A percentile compares a stretch with the other conserved stretches of the same genome.
Evolutionary conservation across 2,113 vertebrate genomes (phyloP).

Genomic region (Fregata magnificens): DNA sequence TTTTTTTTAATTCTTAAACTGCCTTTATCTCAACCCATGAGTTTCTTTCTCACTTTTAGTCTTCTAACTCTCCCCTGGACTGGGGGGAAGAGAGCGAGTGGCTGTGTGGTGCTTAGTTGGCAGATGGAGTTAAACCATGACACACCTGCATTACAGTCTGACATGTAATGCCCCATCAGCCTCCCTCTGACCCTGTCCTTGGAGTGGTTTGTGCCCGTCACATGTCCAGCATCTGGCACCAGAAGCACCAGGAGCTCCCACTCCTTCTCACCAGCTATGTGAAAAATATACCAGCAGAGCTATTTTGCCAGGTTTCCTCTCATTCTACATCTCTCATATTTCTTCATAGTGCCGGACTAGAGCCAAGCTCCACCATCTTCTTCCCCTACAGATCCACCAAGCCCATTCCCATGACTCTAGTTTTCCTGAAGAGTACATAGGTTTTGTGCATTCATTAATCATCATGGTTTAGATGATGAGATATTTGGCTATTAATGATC

Average conservation of each 20-base stretch:
- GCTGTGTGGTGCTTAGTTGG: background rate
- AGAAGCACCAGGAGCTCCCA: background rate
- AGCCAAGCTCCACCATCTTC: background rate
- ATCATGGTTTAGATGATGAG: background rate
- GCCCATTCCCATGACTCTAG: background rate
- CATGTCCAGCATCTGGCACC: background rate
- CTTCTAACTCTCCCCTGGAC: no score
- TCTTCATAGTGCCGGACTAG: background rate
- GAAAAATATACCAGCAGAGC: background rate
- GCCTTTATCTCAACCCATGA: no score
- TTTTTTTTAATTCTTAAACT: no score
- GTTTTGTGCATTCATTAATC: background rate
- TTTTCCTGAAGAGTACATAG: background rate
- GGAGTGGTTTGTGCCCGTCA: background rate
- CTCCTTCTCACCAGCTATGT: background rate
- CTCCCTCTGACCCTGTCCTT: background rate
- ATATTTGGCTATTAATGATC: background rate
- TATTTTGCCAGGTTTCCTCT: background rate
- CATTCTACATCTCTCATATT: background rate
- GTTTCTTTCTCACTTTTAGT: no score
- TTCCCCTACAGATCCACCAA: background rate
- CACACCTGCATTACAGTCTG: background rate
- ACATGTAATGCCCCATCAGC: background rate
- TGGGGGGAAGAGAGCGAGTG: no score
- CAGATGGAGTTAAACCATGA: background rate